Evolutionary conservation across 2,888 invertebrate species (phyloP), one percentile per base, ranked within the genome.

Genomic region (Luperina testacea): DNA sequence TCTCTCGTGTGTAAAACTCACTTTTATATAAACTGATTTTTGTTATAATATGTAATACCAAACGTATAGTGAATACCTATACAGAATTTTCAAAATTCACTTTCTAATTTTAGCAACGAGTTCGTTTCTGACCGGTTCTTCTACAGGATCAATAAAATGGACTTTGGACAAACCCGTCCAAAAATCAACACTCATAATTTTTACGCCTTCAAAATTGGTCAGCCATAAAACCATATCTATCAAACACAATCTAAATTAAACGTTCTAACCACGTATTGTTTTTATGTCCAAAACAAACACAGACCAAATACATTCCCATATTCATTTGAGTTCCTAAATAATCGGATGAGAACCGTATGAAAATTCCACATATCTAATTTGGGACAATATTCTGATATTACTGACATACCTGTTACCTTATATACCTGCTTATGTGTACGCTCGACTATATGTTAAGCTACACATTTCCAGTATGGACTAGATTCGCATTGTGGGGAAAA

Each of bases 271-370:
- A 42, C 17, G 53, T 68, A 68, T 71, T 68, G 68, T 65, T 57
- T 81, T 63, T 70, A 65, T 42, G 6, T 2, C 15, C 45, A 38
- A n/a, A 77, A 72, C 32, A 80, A 71, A 61, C 59, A 59, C 13
- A 53, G 24, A 67, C 77, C 59, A 53, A 76, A 77, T 53, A 61
- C 38, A 70, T 42, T 42, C 24, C 8, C 32, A 72, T 32, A 61
- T 85, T 69, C 64, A 85, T 82, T 71, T 73, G 57, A 71, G 70
- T 85, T 80, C 42, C 67, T 57, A 67, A 77, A 87, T 68, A 78
- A 83, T 83, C 48, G 32, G 42, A 53, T 71, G 69, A 77, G 65
- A 68, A 72, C 74, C 76, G 53, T 68, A 69, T 69, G 78, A 71
- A 69, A 78, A 81, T 83, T 76, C 86, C 75, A 38, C 67, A 75